Percentiles rank a stretch among this genome's conserved stretches.
phyloP scores from a whole-genome alignment of 2,797 vertebrate species.

The Hylomyscus alleni region DNA sequence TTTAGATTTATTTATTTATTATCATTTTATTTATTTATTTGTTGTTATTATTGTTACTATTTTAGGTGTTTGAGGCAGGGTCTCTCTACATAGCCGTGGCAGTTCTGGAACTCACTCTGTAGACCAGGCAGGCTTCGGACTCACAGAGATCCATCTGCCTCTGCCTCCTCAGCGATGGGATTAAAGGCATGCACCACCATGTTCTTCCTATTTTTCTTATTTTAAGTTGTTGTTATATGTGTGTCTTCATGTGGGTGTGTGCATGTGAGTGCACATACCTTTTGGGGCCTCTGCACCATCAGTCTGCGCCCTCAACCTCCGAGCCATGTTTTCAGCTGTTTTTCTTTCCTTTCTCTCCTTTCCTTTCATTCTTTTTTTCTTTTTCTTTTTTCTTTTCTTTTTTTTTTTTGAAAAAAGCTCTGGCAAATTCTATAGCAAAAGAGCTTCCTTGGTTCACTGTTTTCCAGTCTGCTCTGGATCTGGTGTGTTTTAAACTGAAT shows the following conservation, averaged over 20 bases:
- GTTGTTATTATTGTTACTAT: not conserved
- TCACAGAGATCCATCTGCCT: not conserved
- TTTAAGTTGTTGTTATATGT: not conserved
- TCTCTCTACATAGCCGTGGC: not conserved
- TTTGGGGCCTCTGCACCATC: not conserved
- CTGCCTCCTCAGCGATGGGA: not conserved
- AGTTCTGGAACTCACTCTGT: not conserved
- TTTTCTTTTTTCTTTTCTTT: not conserved
- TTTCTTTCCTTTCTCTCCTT: not conserved
- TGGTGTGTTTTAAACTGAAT: not conserved
- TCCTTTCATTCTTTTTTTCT: too few species aligned
- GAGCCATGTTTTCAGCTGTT: not conserved
- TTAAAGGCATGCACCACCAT: not conserved
- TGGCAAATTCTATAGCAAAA: not conserved
- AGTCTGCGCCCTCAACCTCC: not conserved
- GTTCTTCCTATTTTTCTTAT: not conserved
- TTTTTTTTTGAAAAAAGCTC: not conserved
- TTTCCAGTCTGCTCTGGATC: not conserved
- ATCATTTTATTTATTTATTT: not conserved
- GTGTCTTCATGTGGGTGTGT: not conserved
- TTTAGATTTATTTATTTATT: not conserved
- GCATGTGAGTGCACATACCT: not conserved
- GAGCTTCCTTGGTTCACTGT: not conserved
- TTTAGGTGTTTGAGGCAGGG: not conserved
- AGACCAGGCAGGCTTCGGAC: not conserved